These are phyloP conservation scores for Cataglyphis altisquamis DNA, from an alignment of 2,888 invertebrate genomes.

Conservation along the genomic window DNA sequence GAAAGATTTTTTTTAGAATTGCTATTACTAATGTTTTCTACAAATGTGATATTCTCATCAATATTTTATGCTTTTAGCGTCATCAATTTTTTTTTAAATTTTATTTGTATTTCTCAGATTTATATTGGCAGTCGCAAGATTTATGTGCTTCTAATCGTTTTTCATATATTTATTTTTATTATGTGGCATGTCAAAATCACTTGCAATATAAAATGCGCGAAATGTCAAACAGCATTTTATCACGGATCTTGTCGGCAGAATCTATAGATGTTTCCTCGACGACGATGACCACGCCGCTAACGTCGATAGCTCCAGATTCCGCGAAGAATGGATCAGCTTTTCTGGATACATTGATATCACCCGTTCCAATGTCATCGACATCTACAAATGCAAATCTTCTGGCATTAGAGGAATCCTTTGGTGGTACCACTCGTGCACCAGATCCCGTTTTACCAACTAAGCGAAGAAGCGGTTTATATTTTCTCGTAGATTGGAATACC, in stretches of 20 bases:
- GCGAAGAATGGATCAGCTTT: slow-evolving; percentile 46
- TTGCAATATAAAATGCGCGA: neutral
- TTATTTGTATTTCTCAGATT: too few species aligned
- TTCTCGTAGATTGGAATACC: slow-evolving; percentile 94
- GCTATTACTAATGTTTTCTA: too few species aligned
- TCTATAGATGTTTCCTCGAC: slow-evolving; percentile 49
- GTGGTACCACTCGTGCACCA: slow-evolving; percentile 89
- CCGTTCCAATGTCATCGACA: slow-evolving; percentile 65
- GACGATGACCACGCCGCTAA: slow-evolving; percentile 11
- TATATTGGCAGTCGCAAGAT: neutral
- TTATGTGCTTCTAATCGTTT: neutral
- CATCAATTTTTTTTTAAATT: too few species aligned
- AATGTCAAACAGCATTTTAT: slow-evolving; percentile 16
- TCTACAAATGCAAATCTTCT: slow-evolving; percentile 86
- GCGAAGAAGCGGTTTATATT: slow-evolving; percentile 93
- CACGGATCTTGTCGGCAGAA: slow-evolving; percentile 56
- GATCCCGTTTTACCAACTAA: slow-evolving; percentile 90
- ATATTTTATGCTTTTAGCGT: too few species aligned
- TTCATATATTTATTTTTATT: neutral
- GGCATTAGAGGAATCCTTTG: slow-evolving; percentile 93
- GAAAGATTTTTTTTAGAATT: too few species aligned
- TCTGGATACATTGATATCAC: slow-evolving; percentile 10
- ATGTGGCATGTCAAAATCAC: neutral
- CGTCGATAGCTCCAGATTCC: slow-evolving; percentile 52
- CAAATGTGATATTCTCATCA: too few species aligned